Evolutionary conservation across 35 echinoderm and acorn worm genomes (phyloP).

Genomic region (Heliocidaris tuberculata): DNA sequence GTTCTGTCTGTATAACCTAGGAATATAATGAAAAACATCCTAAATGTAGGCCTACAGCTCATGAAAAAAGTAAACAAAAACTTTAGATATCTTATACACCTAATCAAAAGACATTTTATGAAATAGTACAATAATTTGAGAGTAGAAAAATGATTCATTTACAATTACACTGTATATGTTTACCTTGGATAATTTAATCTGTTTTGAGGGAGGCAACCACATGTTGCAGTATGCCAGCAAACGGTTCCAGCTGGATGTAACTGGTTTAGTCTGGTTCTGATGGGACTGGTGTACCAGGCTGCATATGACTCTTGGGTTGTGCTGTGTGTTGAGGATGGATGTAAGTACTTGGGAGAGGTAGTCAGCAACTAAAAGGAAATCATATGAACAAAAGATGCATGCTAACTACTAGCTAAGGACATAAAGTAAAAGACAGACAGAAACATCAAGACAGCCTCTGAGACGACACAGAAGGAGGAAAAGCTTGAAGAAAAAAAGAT

Average conservation of each 20-base stretch:
- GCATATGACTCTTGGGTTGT: not conserved
- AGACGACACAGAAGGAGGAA: too few species aligned
- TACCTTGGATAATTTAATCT: slow-evolving; percentile 20
- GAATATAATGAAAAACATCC: too few species aligned
- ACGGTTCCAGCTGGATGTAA: not conserved
- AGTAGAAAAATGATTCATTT: too few species aligned
- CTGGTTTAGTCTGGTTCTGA: not conserved
- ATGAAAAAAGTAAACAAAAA: too few species aligned
- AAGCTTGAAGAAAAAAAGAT: too few species aligned
- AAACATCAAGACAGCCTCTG: too few species aligned
- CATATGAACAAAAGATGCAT: not conserved
- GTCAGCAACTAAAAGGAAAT: not conserved
- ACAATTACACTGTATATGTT: too few species aligned
- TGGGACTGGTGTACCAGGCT: not conserved
- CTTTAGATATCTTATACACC: too few species aligned
- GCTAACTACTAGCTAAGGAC: not conserved
- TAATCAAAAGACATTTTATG: too few species aligned
- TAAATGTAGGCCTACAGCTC: too few species aligned
- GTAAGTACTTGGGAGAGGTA: not conserved
- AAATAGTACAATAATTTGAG: too few species aligned
- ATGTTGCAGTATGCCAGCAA: slow-evolving; percentile 29
- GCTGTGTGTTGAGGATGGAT: slow-evolving; percentile 36
- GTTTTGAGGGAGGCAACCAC: not conserved
- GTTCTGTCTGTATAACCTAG: too few species aligned
- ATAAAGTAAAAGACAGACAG: not conserved